Evolutionary conservation across 2,888 invertebrate genomes (phyloP).

Genomic region (Ophion slaviceki): DNA sequence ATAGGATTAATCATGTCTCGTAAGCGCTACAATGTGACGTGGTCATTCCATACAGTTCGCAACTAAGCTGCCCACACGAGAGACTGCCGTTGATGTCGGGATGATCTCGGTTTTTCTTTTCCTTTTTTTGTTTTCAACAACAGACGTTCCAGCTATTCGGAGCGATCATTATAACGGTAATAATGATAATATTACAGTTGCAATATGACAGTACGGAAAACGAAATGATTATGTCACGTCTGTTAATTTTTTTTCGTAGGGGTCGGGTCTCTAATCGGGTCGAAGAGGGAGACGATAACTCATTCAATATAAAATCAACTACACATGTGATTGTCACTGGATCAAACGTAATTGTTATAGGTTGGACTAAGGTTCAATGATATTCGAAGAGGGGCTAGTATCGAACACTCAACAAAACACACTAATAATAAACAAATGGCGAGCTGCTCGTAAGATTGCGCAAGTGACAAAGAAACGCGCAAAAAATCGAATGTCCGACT

Average conservation of each 20-base stretch:
- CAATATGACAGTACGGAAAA: constrained; percentile 59
- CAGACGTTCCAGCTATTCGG: constrained; percentile 35
- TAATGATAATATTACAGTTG: constrained; percentile 10
- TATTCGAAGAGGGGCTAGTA: not conserved
- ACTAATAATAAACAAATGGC: constrained; percentile 16
- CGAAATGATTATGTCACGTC: constrained; percentile 77
- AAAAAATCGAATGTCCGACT: not conserved
- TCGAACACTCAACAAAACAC: constrained; percentile 19
- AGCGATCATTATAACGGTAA: constrained; percentile 19
- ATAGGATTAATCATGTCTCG: constrained; percentile 3
- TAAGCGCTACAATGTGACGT: constrained; percentile 75
- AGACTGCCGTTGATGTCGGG: constrained; percentile 73
- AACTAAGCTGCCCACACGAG: constrained; percentile 82
- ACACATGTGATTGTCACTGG: constrained; percentile 75
- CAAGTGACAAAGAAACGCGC: not conserved
- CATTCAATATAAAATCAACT: constrained; percentile 82
- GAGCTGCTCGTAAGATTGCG: not conserved
- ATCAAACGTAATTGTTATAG: constrained; percentile 35
- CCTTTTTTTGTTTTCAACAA: constrained; percentile 21
- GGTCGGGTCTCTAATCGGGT: constrained; percentile 78
- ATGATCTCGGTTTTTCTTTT: not conserved
- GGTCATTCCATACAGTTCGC: constrained; percentile 79
- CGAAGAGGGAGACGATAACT: constrained; percentile 74
- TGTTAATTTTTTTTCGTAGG: constrained; percentile 79
- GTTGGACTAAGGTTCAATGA: constrained; percentile 42